A percentile compares a stretch with the other conserved stretches of the same genome.
Evolutionary conservation across 2,888 invertebrate genomes (phyloP).

Genomic region (Volucella inflata): DNA sequence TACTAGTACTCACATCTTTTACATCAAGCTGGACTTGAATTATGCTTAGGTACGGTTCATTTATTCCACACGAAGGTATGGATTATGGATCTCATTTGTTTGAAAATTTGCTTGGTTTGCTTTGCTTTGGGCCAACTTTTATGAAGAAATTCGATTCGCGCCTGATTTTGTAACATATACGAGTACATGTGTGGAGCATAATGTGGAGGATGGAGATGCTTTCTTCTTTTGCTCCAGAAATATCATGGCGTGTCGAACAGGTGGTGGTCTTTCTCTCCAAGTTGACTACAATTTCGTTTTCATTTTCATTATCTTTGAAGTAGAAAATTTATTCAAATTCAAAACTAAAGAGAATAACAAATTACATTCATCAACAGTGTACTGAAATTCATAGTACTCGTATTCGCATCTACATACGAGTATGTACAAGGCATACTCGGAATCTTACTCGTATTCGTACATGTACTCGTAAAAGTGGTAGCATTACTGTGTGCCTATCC

Average conservation of each 20-base stretch:
- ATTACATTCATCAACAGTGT: constrained; percentile 31
- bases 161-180: constrained; percentile 59
- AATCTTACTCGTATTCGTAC: no score
- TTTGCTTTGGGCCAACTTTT: constrained; percentile 21
- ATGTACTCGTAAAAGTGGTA: no score
- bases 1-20: constrained; percentile 50
- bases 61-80: constrained; percentile 36
- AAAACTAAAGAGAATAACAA: constrained; percentile 3
- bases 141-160: background rate
- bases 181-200: constrained; percentile 3
- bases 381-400: constrained; percentile 29
- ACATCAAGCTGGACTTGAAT: constrained; percentile 66
- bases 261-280: constrained; percentile 42
- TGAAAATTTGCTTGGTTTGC: constrained; percentile 17
- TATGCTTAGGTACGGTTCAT: constrained; percentile 55
- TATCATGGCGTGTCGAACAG: constrained; percentile 40
- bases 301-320: constrained; percentile 44
- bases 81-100: constrained; percentile 40
- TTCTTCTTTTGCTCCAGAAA: constrained; percentile 54
- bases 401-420: no score
- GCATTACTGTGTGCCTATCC: no score
- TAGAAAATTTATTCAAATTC: constrained; percentile 44
- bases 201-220: constrained; percentile 43
- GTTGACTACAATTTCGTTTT: constrained; percentile 7
- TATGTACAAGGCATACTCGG: constrained; percentile 16